Conservation (phyloP, 2,797 vertebrate species). For the Tolypeutes matacus region DNA sequence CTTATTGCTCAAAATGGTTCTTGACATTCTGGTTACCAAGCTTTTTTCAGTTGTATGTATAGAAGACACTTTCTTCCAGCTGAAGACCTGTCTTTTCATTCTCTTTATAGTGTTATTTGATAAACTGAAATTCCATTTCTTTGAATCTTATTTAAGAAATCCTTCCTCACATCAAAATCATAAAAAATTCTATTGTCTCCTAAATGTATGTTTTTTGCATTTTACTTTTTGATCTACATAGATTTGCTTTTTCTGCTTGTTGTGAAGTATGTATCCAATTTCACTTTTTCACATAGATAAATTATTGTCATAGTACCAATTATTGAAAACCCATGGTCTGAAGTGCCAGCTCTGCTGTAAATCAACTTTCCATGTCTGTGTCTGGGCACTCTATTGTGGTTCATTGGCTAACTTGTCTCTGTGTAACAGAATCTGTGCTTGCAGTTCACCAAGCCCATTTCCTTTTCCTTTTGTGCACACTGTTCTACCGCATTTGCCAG, state of each 20-base stretch:
- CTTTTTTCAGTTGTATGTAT: background rate
- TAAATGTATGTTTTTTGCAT: background rate
- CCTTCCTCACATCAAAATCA: background rate
- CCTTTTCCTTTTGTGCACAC: background rate
- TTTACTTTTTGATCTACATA: background rate
- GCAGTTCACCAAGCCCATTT: background rate
- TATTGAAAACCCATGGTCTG: background rate
- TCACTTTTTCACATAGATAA: background rate
- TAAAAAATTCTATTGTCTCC: constrained; percentile 2
- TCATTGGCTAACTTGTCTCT: background rate
- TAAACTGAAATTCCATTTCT: background rate
- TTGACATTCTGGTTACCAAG: background rate
- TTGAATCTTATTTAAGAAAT: constrained; percentile 8
- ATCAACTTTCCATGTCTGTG: background rate
- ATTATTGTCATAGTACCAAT: background rate
- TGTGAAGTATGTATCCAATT: background rate
- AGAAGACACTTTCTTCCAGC: background rate
- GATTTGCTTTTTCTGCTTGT: background rate
- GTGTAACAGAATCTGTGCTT: background rate
- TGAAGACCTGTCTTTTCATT: constrained; percentile 10
- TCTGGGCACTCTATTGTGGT: background rate
- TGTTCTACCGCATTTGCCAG: background rate
- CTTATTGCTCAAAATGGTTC: constrained; percentile 38
- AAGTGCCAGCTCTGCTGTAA: background rate
- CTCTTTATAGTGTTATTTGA: background rate